Evolutionary conservation across 2,888 invertebrate species (phyloP), one percentile per base, ranked within the genome.

Genomic region (Ichneumoninae sp.): DNA sequence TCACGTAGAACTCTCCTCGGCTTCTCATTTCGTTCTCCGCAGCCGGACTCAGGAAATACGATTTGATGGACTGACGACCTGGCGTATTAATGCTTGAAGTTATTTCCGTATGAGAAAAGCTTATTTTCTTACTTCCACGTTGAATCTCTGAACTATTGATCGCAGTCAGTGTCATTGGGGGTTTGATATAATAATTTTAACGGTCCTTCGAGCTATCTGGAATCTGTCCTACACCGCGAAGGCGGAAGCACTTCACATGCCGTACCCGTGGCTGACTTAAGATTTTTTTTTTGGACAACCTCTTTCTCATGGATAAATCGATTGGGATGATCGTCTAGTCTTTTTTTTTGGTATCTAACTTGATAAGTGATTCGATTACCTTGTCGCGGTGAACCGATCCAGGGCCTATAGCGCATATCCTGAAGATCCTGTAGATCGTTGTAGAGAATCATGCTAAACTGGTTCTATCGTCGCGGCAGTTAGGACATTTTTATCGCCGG

Each of bases 281-380:
- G 65, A 62, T 50, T 33, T 13, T 8, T 2, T 62, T 60, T 13
- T 13, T 5, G 26, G 3, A 19, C 6, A 44, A 65, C 65, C 60
- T 66, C 57, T 76, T 65, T 70, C 16, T 13, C 60, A 26, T 65
- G 50, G 70, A 70, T 65, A 30, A 71, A 77, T 77, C 77, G 77
- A 70, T 66, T 65, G 62, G 70, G 77, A 66, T 77, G 71, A 57
- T 77, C 50, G 60, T 57, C 66, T 62, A 40, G 68, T 78, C 77
- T 72, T 78, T 82, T 72, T 82, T 82, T 78, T 78, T 74, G 52
- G 52, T 68, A 69, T 40, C 68, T 78, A 72, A 74, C 78, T 72
- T 72, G 72, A 82, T 68, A 69, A 79, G 74, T 78, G 82, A 83
- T 66, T 83, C 68, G 82, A 82, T 77, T 82, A 78, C 66, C 66